Conservation (phyloP, 2,113 vertebrate species). For the Mionectes macconnelli region DNA sequence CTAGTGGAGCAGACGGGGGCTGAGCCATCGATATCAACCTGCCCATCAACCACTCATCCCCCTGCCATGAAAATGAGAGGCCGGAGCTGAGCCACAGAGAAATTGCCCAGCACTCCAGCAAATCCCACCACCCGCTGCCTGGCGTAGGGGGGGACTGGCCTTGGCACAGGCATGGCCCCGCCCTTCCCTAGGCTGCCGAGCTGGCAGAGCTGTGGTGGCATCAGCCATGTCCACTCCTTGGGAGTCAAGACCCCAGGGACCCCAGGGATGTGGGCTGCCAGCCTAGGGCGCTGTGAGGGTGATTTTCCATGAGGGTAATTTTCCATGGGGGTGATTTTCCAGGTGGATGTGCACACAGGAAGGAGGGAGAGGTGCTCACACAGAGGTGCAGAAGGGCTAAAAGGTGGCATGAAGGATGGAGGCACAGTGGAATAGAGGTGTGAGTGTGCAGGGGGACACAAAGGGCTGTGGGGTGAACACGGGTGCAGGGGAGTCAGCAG, state of each 20-base stretch:
- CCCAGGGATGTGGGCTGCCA: background rate
- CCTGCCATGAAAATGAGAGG: background rate
- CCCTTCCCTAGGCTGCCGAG: background rate
- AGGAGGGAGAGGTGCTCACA: accelerated
- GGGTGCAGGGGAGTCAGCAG: background rate
- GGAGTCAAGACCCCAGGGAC: no score
- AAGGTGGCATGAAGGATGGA: background rate
- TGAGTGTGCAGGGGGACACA: accelerated
- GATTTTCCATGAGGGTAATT: background rate
- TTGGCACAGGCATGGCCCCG: accelerated
- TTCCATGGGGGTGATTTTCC: background rate
- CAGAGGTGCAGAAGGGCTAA: background rate
- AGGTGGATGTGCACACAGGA: accelerated
- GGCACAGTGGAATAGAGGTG: accelerated
- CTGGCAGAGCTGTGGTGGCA: background rate
- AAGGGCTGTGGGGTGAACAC: accelerated
- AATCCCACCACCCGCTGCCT: background rate
- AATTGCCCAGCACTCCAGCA: background rate
- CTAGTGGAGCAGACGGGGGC: accelerated
- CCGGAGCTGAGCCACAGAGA: background rate
- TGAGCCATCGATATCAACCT: accelerated
- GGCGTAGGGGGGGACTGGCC: accelerated
- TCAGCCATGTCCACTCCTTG: accelerated
- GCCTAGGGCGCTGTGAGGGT: accelerated
- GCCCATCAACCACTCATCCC: background rate